Conservation (phyloP, 2,888 invertebrate species). For the Carcina quercana region DNA sequence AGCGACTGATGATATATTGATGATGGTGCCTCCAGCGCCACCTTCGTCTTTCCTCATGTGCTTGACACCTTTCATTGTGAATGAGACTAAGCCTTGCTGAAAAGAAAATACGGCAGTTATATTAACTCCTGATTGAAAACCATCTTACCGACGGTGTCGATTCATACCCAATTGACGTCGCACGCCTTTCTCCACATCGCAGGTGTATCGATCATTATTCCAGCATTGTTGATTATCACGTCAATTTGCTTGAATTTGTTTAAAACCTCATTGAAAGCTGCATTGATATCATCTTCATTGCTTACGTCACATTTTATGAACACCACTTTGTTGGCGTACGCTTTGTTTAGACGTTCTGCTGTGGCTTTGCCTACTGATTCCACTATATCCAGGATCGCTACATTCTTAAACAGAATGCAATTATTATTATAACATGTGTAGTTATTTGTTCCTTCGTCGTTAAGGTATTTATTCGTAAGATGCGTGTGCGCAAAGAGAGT, state of each 20-base stretch:
- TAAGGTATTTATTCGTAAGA: background rate
- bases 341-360: slow-evolving; percentile 23
- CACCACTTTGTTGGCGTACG: slow-evolving; percentile 23
- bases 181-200: slow-evolving; percentile 31
- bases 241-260: slow-evolving; percentile 27
- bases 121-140: too few relatives aligned
- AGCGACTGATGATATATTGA: slow-evolving; percentile 52
- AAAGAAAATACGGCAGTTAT: too few relatives aligned
- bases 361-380: slow-evolving; percentile 29
- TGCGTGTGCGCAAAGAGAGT: too few relatives aligned
- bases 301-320: slow-evolving; percentile 39
- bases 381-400: slow-evolving; percentile 34
- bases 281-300: slow-evolving; percentile 27
- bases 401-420: too few relatives aligned
- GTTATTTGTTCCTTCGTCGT: background rate
- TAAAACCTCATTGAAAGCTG: slow-evolving; percentile 29
- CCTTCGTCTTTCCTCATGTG: slow-evolving; percentile 50
- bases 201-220: slow-evolving; percentile 34
- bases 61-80: slow-evolving; percentile 47
- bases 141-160: too few relatives aligned
- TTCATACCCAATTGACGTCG: slow-evolving; percentile 35
- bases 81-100: slow-evolving; percentile 58
- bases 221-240: slow-evolving; percentile 42
- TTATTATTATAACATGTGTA: slow-evolving; percentile 10
- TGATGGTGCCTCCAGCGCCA: slow-evolving; percentile 49